phyloP scores from a whole-genome alignment of 1,140 invertebrate genomes.

The Heliconius eleuchia region DNA sequence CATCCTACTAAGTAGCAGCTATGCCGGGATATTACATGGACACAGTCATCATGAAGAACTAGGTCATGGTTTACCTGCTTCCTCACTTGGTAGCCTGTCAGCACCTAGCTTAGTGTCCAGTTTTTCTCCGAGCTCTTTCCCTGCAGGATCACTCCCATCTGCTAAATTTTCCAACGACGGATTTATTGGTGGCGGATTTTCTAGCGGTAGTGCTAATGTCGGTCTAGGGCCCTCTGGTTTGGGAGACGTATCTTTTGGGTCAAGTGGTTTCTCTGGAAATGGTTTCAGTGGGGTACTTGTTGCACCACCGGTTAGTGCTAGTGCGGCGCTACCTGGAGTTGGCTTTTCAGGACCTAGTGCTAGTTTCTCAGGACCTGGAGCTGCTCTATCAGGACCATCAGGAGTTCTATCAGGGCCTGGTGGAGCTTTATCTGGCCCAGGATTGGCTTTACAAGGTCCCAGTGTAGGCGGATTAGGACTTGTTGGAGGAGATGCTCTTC shows the following conservation, averaged over 20 bases:
- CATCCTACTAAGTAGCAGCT: constrained; percentile 63
- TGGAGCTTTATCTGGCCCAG: background rate
- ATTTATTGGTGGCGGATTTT: constrained; percentile 30
- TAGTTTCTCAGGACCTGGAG: constrained; percentile 23
- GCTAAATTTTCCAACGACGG: constrained; percentile 56
- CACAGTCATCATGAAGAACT: constrained; percentile 35
- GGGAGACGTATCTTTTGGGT: constrained; percentile 27
- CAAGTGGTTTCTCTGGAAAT: background rate
- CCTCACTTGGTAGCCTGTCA: constrained; percentile 37
- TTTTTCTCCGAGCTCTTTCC: constrained; percentile 69
- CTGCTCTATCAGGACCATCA: constrained; percentile 14
- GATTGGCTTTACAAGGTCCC: constrained; percentile 14
- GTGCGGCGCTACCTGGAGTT: constrained; percentile 24
- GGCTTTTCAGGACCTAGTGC: constrained; percentile 1
- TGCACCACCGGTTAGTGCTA: constrained; percentile 24
- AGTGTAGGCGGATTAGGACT: constrained; percentile 22
- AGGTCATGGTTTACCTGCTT: constrained; percentile 36
- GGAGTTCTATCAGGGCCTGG: background rate
- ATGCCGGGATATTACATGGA: constrained; percentile 59
- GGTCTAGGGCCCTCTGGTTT: constrained; percentile 38
- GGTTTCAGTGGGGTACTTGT: constrained; percentile 20
- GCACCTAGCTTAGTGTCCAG: constrained; percentile 51
- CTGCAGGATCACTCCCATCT: constrained; percentile 66
- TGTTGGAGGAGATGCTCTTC: constrained; percentile 46
- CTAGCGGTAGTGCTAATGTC: constrained; percentile 11